These are phyloP conservation scores for Heteronetta atricapilla DNA, from an alignment of 2,113 vertebrate genomes.

Conservation along the genomic window DNA sequence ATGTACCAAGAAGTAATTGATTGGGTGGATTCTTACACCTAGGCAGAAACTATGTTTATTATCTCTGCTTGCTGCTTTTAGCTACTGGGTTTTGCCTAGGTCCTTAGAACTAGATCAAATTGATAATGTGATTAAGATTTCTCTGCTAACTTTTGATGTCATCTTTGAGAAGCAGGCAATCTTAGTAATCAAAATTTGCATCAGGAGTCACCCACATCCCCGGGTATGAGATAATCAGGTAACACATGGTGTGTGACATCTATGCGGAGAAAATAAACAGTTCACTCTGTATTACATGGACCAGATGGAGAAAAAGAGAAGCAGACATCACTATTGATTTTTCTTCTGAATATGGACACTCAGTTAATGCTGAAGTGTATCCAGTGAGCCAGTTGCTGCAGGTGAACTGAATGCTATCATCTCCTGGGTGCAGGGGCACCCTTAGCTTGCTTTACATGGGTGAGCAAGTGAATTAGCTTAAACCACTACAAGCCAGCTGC, in stretches of 20 bases:
- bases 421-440: background rate
- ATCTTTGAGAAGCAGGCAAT: background rate
- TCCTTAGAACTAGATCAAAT: background rate
- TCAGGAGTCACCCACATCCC: background rate
- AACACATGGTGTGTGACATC: rapidly evolving
- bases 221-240: background rate
- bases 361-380: background rate
- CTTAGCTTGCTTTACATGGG: background rate
- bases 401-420: background rate
- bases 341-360: background rate
- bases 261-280: background rate
- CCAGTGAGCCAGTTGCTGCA: background rate
- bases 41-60: background rate
- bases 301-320: background rate
- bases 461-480: background rate
- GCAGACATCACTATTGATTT: background rate
- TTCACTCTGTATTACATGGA: background rate
- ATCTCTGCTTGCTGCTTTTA: background rate
- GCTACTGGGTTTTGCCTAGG: background rate
- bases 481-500: background rate
- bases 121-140: background rate
- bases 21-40: background rate
- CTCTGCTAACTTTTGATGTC: background rate
- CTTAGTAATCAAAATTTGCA: background rate
- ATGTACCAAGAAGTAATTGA: background rate